Evolutionary conservation across 2,113 vertebrate species (phyloP), one percentile per base, ranked within the genome.

Genomic region (Tautogolabrus adspersus): DNA sequence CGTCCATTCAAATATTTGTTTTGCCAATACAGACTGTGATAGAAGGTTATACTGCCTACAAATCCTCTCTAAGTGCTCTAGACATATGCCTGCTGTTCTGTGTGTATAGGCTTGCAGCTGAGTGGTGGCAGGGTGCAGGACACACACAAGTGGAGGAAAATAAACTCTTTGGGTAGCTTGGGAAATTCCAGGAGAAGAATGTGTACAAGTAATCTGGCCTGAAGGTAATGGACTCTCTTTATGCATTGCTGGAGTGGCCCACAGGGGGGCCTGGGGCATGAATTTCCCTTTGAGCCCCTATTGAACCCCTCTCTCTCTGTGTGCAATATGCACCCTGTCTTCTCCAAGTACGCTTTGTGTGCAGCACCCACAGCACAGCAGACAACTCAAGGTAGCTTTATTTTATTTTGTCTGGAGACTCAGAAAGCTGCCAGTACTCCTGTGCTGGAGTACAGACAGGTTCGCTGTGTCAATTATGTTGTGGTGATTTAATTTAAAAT

Each of bases 1-100:
- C 30, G 38, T 52, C 37, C 16, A 55, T 69, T 67, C 52, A 74
- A 65, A 38, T 62, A 74, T 75, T 64, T 75, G 59, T 52, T 66
- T 42, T 52, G 23, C 46, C 58, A 26, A 11, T 9, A 21, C 2
- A 26, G 15, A 19, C 8, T 10, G 8, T 30, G n/a, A 70, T 30
- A 15, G 58, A 16, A 37, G 13, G 22, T 34, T 26, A 55, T 26
- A 37, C n/a, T 2, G 16, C 21, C 49, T 22, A 49, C 55, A 60
- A 69, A 61, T 67, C 38, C 57, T 38, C 19, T 0, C 10, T 21
- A 23, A 34, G 54, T 30, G 10, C 37, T 34, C 19, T 9, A 8
- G 23, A 65, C 22, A 10, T 3, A 6, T 16, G 7, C 2, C 23
- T 5, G 46, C 58, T 47, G 65, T n/a, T 47, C 22, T 66, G 19